phyloP scores from a whole-genome alignment of 2,797 vertebrate genomes.

The Hippoglossus hippoglossus region DNA sequence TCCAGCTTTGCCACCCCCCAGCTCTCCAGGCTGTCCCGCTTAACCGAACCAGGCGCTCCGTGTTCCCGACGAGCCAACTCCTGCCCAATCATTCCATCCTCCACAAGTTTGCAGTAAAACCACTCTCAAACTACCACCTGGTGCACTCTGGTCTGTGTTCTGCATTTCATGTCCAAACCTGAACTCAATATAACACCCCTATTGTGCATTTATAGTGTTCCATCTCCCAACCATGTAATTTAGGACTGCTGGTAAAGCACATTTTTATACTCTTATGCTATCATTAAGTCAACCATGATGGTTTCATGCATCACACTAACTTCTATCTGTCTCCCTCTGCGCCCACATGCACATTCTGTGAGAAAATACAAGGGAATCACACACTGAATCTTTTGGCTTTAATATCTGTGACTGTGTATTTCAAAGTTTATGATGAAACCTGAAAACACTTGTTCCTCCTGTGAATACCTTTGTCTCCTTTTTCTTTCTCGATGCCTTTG shows the following conservation, averaged over 20 bases:
- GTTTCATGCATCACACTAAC: conserved; percentile 32
- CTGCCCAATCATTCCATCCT: background rate
- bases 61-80: background rate
- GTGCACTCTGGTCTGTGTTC: background rate
- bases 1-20: background rate
- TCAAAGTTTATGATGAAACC: background rate
- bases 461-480: conserved; percentile 61
- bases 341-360: background rate
- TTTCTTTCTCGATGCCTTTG: conserved; percentile 22
- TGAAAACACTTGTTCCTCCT: background rate
- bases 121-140: background rate
- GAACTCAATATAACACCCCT: background rate
- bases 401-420: background rate
- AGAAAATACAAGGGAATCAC: conserved; percentile 16
- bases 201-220: conserved; percentile 27
- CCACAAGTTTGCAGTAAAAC: background rate
- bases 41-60: background rate
- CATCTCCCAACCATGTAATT: conserved; percentile 23
- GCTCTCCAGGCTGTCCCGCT: background rate
- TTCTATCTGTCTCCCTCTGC: conserved; percentile 21
- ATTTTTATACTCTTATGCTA: conserved; percentile 25
- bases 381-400: background rate
- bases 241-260: conserved; percentile 34
- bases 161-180: background rate
- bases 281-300: conserved; percentile 10